Evolutionary conservation across 2,888 invertebrate species (phyloP).

Genomic region (Xestobium rufovillosum): DNA sequence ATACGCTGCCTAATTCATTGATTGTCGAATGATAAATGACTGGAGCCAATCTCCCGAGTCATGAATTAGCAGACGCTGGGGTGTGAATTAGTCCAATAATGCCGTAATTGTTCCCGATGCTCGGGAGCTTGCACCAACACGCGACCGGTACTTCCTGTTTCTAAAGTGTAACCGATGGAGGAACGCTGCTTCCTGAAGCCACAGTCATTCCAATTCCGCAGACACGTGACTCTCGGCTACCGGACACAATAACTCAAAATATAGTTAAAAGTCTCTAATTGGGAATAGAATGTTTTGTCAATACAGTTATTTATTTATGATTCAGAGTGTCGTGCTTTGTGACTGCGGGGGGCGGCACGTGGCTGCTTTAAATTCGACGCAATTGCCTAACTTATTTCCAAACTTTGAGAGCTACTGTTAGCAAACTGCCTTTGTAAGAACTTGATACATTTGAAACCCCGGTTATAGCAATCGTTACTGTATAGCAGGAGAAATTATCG

Average conservation of each 20-base stretch:
- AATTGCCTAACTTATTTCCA: too few species aligned
- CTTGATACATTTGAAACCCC: too few species aligned
- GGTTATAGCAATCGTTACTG: too few species aligned
- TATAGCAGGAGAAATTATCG: too few species aligned
- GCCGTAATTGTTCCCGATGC: slow-evolving; percentile 25
- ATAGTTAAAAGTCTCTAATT: slow-evolving; percentile 31
- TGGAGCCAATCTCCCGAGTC: slow-evolving; percentile 19
- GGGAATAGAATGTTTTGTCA: slow-evolving; percentile 32
- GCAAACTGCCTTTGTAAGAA: too few species aligned
- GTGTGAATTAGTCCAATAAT: slow-evolving; percentile 23
- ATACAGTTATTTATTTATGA: slow-evolving; percentile 21
- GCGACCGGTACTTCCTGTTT: slow-evolving; percentile 27
- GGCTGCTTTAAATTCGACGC: too few species aligned
- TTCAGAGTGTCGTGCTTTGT: slow-evolving; percentile 17
- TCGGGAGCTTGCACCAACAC: slow-evolving; percentile 22
- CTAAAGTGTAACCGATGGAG: slow-evolving; percentile 7
- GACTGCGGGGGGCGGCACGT: slow-evolving; percentile 22
- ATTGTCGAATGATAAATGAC: slow-evolving; percentile 27
- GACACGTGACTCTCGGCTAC: slow-evolving; percentile 20
- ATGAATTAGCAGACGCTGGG: slow-evolving; percentile 18
- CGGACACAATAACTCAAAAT: slow-evolving; percentile 32
- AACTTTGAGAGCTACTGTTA: too few species aligned
- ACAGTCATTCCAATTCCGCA: slow-evolving; percentile 25
- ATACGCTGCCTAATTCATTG: slow-evolving; percentile 25
- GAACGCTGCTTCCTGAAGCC: slow-evolving; percentile 12